Evolutionary conservation across 2,888 invertebrate genomes (phyloP).

Genomic region (Drosophila greeni): DNA sequence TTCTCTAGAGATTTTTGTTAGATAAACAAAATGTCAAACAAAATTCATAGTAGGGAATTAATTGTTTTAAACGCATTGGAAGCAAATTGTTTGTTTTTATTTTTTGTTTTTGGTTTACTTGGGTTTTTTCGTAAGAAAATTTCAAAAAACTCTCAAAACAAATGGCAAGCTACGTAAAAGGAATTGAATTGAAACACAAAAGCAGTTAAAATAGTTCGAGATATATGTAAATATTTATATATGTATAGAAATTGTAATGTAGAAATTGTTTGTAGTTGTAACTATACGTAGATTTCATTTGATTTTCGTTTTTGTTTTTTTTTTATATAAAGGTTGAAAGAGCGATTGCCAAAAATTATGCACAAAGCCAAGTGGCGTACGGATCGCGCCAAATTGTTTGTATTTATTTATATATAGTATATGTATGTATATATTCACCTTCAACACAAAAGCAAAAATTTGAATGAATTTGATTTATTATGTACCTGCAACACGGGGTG

Average conservation of each 20-base stretch:
- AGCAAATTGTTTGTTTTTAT: slow-evolving; percentile 52
- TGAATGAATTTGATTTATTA: slow-evolving; percentile 32
- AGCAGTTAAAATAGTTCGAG: slow-evolving; percentile 37
- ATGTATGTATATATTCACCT: slow-evolving; percentile 39
- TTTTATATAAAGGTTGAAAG: slow-evolving; percentile 56
- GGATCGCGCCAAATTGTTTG: slow-evolving; percentile 31
- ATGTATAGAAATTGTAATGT: slow-evolving; percentile 54
- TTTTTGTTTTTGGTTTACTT: slow-evolving; percentile 16
- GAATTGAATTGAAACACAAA: slow-evolving; percentile 46
- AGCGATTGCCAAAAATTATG: slow-evolving; percentile 71
- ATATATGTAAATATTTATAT: slow-evolving; percentile 47
- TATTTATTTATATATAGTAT: slow-evolving; percentile 13
- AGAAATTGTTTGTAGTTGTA: slow-evolving; percentile 50
- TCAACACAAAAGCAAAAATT: slow-evolving; percentile 45
- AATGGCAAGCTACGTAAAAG: slow-evolving; percentile 68
- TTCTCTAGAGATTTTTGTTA: slow-evolving; percentile 16
- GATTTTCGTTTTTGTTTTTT: slow-evolving; percentile 5
- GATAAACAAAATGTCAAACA: slow-evolving; percentile 60
- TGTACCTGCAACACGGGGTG: slow-evolving; percentile 57
- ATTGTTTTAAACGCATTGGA: slow-evolving; percentile 48
- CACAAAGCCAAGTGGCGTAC: slow-evolving; percentile 62
- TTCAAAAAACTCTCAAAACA: slow-evolving; percentile 61
- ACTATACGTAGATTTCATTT: slow-evolving; percentile 45
- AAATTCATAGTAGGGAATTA: slow-evolving; percentile 64
- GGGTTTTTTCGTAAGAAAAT: slow-evolving; percentile 47